Conservation (phyloP, 2,888 invertebrate genomes). For the Alloscopus bannaensis region DNA sequence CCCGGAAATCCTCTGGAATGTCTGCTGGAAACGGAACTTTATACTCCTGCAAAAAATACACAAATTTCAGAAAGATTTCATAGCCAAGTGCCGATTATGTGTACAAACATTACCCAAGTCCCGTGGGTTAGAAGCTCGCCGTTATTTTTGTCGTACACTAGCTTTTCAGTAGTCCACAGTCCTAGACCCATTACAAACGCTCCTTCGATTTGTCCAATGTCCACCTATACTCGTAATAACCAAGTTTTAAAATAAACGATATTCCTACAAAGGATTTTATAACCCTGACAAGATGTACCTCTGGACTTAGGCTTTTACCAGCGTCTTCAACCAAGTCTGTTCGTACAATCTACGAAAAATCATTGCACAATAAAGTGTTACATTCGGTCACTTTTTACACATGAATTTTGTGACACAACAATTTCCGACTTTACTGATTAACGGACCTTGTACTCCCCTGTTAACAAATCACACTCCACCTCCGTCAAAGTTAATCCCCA, state of each 20-base stretch:
- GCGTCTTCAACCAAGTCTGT: constrained; percentile 73
- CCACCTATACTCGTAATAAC: constrained; percentile 75
- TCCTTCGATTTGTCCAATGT: constrained; percentile 76
- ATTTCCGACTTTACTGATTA: neutral
- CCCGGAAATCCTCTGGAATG: constrained; percentile 74
- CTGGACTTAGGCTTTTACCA: constrained; percentile 73
- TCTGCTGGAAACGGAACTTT: constrained; percentile 73
- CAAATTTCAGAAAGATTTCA: neutral
- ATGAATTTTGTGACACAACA: constrained; percentile 1
- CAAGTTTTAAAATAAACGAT: neutral
- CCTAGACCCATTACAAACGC: constrained; percentile 77
- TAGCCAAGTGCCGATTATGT: neutral
- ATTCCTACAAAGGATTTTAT: neutral
- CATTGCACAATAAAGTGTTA: neutral
- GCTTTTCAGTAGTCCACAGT: constrained; percentile 75
- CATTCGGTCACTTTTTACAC: neutral
- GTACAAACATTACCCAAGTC: constrained; percentile 81
- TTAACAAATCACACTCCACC: constrained; percentile 84
- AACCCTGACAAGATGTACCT: constrained; percentile 32
- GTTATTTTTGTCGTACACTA: constrained; percentile 77
- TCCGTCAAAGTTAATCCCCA: constrained; percentile 75
- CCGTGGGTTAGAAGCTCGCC: constrained; percentile 84
- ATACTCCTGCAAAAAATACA: constrained; percentile 72
- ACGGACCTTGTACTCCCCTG: constrained; percentile 83
- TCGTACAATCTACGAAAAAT: constrained; percentile 42